Evolutionary conservation across 2,888 invertebrate species (phyloP), one percentile per base, ranked within the genome.

Genomic region (Sympetrum striolatum): DNA sequence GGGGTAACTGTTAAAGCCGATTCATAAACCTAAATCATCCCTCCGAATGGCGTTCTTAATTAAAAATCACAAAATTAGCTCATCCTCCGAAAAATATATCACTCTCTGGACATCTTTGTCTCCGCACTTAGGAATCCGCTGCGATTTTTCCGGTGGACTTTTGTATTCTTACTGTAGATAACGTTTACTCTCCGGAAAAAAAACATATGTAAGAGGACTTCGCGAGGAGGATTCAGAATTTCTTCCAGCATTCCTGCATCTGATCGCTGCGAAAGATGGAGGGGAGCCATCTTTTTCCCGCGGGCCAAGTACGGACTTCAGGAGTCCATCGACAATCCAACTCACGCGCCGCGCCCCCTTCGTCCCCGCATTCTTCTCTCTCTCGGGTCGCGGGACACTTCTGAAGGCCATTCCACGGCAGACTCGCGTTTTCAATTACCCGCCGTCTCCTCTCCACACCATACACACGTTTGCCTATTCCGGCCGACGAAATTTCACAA

Each of bases 341-440:
- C 73, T 25, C 73, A 73, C 25, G 73, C 31, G 64, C 64, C 64
- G 2, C 53, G 4, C 37, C 86, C 37, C 35, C 25, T 22, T 58
- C 18, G 18, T 58, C 58, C n/a, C n/a, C 58, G 18, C 31, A 31
- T 35, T 35, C 31, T 53, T 37, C 37, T 39, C 80, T 25, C 53
- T 82, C 39, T 60, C 12, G 60, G 60, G 18, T n/a, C 60, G n/a
- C 73, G 73, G 25, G 25, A 73, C 73, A 73, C 73, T 73, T 48
- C 73, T n/a, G 60, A n/a, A n/a, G 60, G 60, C 14, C 60, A 60
- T 60, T 60, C 60, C 60, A 60, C 60, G 60, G 60, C 25, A 5
- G n/a, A 73, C 22, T n/a, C 6, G 86, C 37, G 86, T 86, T 86
- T 86, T 86, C 86, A 86, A 86, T 86, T 64, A 86, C 86, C 82